Evolutionary conservation across 2,797 vertebrate genomes (phyloP), one percentile per base, ranked within the genome.

Genomic region (Alcedo atthis): DNA sequence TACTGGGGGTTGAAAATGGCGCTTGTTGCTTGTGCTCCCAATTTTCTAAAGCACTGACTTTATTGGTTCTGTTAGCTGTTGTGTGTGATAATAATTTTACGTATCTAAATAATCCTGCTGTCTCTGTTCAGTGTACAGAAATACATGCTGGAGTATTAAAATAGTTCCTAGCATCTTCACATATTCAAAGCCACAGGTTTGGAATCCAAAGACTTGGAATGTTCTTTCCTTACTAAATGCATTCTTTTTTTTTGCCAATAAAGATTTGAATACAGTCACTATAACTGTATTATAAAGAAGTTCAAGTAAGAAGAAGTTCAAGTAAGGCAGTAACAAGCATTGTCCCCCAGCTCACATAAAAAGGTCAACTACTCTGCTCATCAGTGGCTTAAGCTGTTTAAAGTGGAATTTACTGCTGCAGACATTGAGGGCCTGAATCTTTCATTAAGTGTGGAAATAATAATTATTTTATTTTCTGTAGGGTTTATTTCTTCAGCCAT

Each of bases 1-100:
- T 7, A 57, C 12, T 61, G 67, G 70, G 59, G 26, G 24, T 54
- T 78, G 42, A 76, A 87, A 81, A 76, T 48, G 15, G 4, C 49
- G 18, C 5, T 64, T 81, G 19, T 77, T 93, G 84, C 86, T 89
- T 4, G 5, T 45, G 30, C 70, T 48, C 4, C 32, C 71, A 9
- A n/a, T 85, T 93, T 91, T 87, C 59, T 73, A 37, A 95, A 92
- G 59, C 57, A 17, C 35, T 75, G 19, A 43, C 77, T 85, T 81
- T 67, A 43, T 70, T 76, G 42, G 28, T 78, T 20, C 40, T 4
- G 0, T 51, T 78, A 85, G 28, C 14, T 78, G 62, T 89, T 43
- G 12, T 18, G 48, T 25, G 24, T 86, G 32, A n/a, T 84, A 37
- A 19, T 75, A 85, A 69, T 55, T 84, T 70, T 24, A 84, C 35